A percentile compares a stretch with the other conserved stretches of the same genome.
Evolutionary conservation across 2,888 invertebrate species (phyloP).

Genomic region (Conchocele bisecta): DNA sequence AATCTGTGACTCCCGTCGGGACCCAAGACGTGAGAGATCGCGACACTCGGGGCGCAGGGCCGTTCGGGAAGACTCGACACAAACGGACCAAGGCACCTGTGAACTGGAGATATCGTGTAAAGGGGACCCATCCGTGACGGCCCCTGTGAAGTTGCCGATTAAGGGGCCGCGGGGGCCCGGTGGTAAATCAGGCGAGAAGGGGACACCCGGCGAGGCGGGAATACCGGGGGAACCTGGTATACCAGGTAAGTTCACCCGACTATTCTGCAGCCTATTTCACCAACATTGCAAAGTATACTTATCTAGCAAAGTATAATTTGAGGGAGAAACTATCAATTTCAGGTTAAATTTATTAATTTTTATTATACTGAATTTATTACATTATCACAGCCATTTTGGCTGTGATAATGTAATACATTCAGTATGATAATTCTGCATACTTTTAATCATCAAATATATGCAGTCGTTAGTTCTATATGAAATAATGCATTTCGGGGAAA

Average conservation of each 20-base stretch:
- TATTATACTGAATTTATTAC: no score
- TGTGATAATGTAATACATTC: no score
- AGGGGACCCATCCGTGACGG: slow-evolving; percentile 52
- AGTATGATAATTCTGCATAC: no score
- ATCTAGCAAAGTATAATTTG: no score
- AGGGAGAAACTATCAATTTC: no score
- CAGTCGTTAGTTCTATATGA: no score
- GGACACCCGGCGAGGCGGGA: slow-evolving; percentile 73
- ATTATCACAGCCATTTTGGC: no score
- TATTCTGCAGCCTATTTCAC: no score
- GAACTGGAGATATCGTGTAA: slow-evolving; percentile 72
- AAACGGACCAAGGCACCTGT: slow-evolving; percentile 58
- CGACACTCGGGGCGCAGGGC: slow-evolving; percentile 41
- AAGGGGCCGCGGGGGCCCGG: slow-evolving; percentile 77
- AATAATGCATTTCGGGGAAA: no score
- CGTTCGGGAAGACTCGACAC: slow-evolving; percentile 37
- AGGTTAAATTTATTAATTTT: no score
- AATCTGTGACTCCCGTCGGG: slow-evolving; percentile 1
- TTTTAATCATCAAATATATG: no score
- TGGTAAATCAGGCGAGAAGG: slow-evolving; percentile 72
- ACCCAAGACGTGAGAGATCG: slow-evolving; percentile 26
- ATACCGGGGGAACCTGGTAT: slow-evolving; percentile 69
- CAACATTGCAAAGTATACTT: no score
- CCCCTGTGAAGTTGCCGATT: slow-evolving; percentile 76
- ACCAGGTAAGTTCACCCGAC: slow-evolving; percentile 55